Evolutionary conservation across 1,140 invertebrate species (phyloP).

Genomic region (Scaptomyza pallida): DNA sequence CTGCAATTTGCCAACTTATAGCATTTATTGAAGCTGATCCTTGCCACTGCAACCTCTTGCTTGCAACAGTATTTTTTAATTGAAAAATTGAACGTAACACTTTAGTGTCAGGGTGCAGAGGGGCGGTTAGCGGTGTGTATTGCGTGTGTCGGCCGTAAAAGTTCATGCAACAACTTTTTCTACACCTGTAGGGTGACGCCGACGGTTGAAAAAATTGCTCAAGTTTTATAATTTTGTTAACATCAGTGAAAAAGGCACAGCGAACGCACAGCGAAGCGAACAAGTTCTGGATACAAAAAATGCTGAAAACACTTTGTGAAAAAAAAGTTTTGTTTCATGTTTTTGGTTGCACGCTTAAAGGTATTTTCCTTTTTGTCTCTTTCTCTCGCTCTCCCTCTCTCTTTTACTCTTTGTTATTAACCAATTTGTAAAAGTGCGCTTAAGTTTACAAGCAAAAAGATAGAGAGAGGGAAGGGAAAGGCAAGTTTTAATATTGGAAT

Average conservation of each 20-base stretch:
- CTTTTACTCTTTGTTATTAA: constrained; percentile 66
- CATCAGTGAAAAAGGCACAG: constrained; percentile 53
- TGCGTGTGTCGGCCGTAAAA: constrained; percentile 26
- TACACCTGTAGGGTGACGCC: constrained; percentile 64
- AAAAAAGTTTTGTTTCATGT: constrained; percentile 67
- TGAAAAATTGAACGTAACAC: constrained; percentile 66
- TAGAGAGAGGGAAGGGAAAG: background rate
- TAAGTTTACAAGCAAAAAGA: constrained; percentile 67
- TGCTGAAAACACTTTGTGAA: constrained; percentile 44
- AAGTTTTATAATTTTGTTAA: constrained; percentile 81
- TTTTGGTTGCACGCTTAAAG: constrained; percentile 58
- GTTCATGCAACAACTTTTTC: constrained; percentile 68
- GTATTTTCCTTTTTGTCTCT: constrained; percentile 17
- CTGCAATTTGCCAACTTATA: constrained; percentile 38
- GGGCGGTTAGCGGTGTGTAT: background rate
- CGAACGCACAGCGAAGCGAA: constrained; percentile 23
- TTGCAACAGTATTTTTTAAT: constrained; percentile 46
- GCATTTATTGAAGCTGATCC: constrained; percentile 16
- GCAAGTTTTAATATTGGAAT: background rate
- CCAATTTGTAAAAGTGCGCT: constrained; percentile 77
- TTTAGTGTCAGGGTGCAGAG: background rate
- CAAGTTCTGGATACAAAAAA: constrained; percentile 4
- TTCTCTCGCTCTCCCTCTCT: constrained; percentile 13
- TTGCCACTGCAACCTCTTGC: background rate
- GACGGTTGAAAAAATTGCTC: constrained; percentile 47